These are phyloP conservation scores for Tauraco erythrolophus DNA, from an alignment of 2,113 vertebrate species.

Conservation along the genomic window DNA sequence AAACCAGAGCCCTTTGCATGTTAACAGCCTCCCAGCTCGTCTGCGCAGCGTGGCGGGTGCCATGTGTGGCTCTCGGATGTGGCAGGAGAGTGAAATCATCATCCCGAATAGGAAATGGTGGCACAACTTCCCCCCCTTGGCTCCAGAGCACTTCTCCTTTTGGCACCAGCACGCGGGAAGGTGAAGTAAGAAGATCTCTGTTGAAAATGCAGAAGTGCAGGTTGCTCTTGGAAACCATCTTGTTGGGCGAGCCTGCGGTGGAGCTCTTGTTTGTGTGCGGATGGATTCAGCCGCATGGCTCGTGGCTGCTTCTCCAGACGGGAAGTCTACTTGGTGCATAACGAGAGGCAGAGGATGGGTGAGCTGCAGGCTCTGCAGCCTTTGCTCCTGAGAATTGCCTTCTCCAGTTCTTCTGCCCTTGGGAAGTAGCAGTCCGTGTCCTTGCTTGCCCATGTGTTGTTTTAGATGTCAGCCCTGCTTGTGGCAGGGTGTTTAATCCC, in stretches of 20 bases:
- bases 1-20: background rate
- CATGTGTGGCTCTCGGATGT: constrained; percentile 12
- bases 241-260: rapidly evolving
- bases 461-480: background rate
- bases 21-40: background rate
- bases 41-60: background rate
- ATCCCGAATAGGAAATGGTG: constrained; percentile 15
- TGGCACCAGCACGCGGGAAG: background rate
- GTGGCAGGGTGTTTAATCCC: background rate
- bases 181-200: constrained; percentile 5
- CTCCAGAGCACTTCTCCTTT: constrained; percentile 54
- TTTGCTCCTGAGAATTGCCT: rapidly evolving
- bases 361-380: background rate
- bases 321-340: rapidly evolving
- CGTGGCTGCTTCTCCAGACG: background rate
- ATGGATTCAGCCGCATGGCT: background rate
- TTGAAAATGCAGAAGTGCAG: constrained; percentile 23
- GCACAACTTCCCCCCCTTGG: background rate
- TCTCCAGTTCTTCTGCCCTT: background rate
- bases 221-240: background rate
- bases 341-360: background rate
- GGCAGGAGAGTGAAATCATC: constrained; percentile 51
- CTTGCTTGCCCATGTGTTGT: rapidly evolving
- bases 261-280: background rate
- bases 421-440: rapidly evolving